Base-by-base conservation (phyloP, 2,797 vertebrate genomes). In the Hydrocynus forskahlii region DNA sequence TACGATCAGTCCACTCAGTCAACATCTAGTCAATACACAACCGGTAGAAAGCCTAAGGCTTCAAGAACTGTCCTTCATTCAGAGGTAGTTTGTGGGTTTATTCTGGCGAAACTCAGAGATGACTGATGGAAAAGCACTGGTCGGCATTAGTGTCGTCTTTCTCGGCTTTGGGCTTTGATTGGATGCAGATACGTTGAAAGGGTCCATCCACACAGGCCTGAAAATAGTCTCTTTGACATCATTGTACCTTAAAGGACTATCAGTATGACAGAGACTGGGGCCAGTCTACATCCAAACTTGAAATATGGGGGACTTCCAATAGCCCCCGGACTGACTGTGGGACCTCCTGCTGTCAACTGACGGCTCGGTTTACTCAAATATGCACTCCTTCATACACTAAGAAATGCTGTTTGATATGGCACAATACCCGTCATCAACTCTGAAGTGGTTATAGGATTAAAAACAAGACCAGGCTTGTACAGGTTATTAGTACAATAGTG, bases 401-500 rank as follows among this genome's bases (percentile, higher is more conserved):
- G 62, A 60, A 67, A 54, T 16, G 62, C 38, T 45, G 25, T 68
- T 48, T 67, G 55, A 67, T 80, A 29, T 29, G 10, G 7, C 40
- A 67, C n/a, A n/a, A 55, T 8, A 16, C 50, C 50, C 48, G 19
- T 72, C 48, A n/a, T 35, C 50, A 45, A 10, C 40, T 45, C 63
- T 50, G 73, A 48, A 69, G 54, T 48, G 43, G 64, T 21, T 81
- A 68, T 40, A 40, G 80, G 74, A 72, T 81, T 77, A 76, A 52
- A 62, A 57, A 16, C 75, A 43, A 64, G 68, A n/a, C 50, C 50
- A 35, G 68, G 23, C 75, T 7, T 48, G 80, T 19, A 29, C 17
- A 43, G 59, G 35, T 45, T 64, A 77, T 69, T 60, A 25, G 52
- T 38, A 73, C 68, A 75, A 69, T 16, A 67, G 52, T 73, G 29